These are phyloP conservation scores for Mungos mungo DNA, from an alignment of 2,113 vertebrate species.

Conservation along the genomic window DNA sequence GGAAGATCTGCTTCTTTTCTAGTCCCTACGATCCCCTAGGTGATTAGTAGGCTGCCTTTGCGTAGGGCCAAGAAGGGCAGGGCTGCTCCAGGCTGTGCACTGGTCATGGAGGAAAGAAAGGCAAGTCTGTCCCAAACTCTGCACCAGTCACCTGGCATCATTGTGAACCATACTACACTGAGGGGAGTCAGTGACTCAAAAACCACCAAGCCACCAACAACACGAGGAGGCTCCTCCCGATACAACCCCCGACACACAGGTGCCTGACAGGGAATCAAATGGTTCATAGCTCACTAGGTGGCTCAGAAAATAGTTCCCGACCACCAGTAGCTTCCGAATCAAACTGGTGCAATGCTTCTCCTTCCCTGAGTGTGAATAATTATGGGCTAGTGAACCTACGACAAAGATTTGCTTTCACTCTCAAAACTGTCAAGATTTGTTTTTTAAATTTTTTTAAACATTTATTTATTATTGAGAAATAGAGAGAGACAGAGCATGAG, in stretches of 20 bases:
- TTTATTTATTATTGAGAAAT: too few species aligned
- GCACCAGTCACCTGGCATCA: not conserved
- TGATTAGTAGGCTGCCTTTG: not conserved
- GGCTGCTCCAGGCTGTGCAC: not conserved
- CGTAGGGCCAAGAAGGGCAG: not conserved
- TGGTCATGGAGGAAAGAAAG: not conserved
- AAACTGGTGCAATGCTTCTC: not conserved
- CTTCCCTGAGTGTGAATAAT: not conserved
- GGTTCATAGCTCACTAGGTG: not conserved
- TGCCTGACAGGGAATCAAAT: not conserved
- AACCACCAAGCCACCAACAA: not conserved
- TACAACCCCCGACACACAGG: accelerated
- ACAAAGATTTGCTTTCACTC: not conserved
- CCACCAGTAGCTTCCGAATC: not conserved
- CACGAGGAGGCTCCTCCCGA: not conserved
- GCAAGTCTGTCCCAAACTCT: not conserved
- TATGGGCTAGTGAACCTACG: not conserved
- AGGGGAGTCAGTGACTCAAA: not conserved
- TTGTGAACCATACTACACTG: too few species aligned
- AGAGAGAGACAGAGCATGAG: too few species aligned
- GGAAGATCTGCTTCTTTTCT: conserved; percentile 44
- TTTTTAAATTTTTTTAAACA: too few species aligned
- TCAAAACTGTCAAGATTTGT: not conserved
- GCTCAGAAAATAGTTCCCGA: not conserved
- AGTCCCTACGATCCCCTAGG: not conserved